phyloP scores from a whole-genome alignment of 2,888 invertebrate genomes.

The Branchellion lobata region DNA sequence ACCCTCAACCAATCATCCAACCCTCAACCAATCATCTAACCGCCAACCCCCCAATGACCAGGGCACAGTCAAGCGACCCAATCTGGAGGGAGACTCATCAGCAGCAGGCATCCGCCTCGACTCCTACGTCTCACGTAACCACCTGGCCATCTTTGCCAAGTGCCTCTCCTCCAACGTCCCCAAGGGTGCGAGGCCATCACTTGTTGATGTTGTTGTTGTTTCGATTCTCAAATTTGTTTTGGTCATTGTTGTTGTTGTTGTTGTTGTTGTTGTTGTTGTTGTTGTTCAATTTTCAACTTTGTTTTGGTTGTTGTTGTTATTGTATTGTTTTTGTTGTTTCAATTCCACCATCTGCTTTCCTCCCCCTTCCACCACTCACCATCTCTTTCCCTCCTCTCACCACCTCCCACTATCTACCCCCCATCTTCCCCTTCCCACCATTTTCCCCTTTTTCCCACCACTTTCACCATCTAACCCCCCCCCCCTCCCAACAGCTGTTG shows the following conservation, averaged over 20 bases:
- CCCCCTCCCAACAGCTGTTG: conserved; percentile 29
- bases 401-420: no score
- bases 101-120: conserved; percentile 39
- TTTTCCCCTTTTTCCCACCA: not conserved
- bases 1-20: no score
- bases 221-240: not conserved
- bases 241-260: not conserved
- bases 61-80: conserved; percentile 44
- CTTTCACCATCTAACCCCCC: no score
- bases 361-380: not conserved
- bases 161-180: conserved; percentile 41
- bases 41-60: not conserved
- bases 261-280: no score
- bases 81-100: conserved; percentile 37
- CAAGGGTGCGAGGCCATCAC: conserved; percentile 31
- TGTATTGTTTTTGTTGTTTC: not conserved
- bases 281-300: no score
- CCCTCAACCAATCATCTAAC: no score
- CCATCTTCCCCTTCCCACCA: not conserved
- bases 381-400: not conserved
- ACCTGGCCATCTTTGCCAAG: conserved; percentile 45
- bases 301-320: not conserved
- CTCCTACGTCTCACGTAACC: conserved; percentile 40
- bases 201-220: no score
- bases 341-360: not conserved